Percentiles rank a stretch among this genome's conserved stretches.
Conservation (phyloP, 2,113 vertebrate genomes). For the Epinephelus fuscoguttatus region DNA sequence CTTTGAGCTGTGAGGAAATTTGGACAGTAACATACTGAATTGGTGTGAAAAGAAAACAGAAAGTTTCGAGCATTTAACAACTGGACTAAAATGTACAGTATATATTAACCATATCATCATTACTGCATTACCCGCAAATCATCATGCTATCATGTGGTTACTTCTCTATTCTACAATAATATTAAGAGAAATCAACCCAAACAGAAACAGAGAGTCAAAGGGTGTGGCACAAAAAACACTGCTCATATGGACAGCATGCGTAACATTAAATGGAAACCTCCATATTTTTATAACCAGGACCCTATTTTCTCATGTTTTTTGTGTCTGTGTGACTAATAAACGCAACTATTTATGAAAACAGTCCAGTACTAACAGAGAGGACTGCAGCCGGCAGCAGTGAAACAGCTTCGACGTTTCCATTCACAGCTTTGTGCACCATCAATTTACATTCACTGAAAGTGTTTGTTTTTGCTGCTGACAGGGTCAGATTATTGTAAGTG, state of each 20-base stretch:
- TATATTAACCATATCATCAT: background rate
- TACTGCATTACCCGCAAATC: conserved; percentile 3
- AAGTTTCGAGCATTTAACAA: conserved; percentile 41
- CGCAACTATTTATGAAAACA: too few species aligned
- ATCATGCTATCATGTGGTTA: background rate
- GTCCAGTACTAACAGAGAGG: too few species aligned
- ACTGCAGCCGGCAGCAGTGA: too few species aligned
- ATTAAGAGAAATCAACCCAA: conserved; percentile 23
- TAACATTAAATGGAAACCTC: background rate
- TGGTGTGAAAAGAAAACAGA: conserved; percentile 62
- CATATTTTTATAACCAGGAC: too few species aligned
- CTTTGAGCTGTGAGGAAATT: conserved; percentile 67
- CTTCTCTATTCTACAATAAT: background rate
- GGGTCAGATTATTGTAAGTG: too few species aligned
- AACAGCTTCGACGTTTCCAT: too few species aligned
- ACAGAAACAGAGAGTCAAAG: background rate
- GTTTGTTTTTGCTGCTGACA: too few species aligned
- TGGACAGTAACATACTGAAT: conserved; percentile 57
- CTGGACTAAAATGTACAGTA: conserved; percentile 7
- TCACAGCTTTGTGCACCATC: too few species aligned
- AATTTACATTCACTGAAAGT: too few species aligned
- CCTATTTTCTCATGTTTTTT: too few species aligned
- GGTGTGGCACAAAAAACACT: background rate
- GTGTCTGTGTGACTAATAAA: too few species aligned
- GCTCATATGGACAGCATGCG: background rate